Conservation (phyloP, 1,140 invertebrate species). For the Agrypnia vestita region DNA sequence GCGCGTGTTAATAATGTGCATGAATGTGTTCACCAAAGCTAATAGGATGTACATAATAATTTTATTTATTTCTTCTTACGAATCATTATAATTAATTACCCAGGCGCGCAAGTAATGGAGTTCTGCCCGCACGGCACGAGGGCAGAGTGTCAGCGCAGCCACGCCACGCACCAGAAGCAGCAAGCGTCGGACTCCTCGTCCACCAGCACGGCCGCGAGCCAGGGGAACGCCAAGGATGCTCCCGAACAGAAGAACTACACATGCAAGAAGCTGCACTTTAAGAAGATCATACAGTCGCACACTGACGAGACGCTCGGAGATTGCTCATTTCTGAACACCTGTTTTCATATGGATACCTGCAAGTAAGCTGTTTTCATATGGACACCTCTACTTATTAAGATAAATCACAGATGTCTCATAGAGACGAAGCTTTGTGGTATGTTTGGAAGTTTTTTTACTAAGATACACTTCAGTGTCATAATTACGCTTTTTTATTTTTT, state of each 20-base stretch:
- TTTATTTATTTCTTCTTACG: neutral
- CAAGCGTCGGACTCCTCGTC: neutral
- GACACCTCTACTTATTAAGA: too few relatives aligned
- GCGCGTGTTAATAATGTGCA: too few relatives aligned
- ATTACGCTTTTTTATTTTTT: too few relatives aligned
- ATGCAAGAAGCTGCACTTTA: conserved; percentile 96
- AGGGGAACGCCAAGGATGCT: neutral
- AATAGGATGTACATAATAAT: too few relatives aligned
- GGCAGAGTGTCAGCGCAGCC: conserved; percentile 87
- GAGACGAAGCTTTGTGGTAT: too few relatives aligned
- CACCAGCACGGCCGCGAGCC: neutral
- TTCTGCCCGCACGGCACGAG: conserved; percentile 97
- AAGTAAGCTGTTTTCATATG: too few relatives aligned
- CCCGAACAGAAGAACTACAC: conserved; percentile 48
- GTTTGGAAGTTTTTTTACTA: too few relatives aligned
- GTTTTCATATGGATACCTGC: conserved; percentile 99
- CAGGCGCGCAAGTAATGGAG: conserved; percentile 92
- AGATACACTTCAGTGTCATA: too few relatives aligned
- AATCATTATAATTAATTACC: too few relatives aligned
- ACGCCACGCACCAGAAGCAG: conserved; percentile 62
- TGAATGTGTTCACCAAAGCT: too few relatives aligned
- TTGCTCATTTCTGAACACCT: conserved; percentile 98
- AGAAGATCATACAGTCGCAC: conserved; percentile 97
- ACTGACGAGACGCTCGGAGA: conserved; percentile 97
- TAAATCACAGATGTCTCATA: too few relatives aligned